Evolutionary conservation across 2,113 vertebrate species (phyloP).

Genomic region (Centropristis striata): DNA sequence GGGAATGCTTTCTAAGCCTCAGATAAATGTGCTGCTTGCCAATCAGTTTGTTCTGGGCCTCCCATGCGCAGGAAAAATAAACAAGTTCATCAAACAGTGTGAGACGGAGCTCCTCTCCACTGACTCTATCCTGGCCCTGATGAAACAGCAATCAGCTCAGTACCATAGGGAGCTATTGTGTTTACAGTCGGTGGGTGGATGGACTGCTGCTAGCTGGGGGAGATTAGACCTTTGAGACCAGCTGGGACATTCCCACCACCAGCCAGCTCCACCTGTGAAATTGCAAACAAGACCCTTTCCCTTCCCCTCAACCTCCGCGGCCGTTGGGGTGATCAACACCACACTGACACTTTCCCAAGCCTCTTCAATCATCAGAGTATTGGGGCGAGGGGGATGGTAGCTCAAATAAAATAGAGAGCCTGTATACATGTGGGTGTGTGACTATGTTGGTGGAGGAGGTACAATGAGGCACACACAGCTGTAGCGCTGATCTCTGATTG

Average conservation of each 20-base stretch:
- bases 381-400: background rate
- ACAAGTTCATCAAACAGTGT: constrained; percentile 75
- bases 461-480: constrained; percentile 62
- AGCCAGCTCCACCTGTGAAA: constrained; percentile 62
- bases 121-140: constrained; percentile 53
- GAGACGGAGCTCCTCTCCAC: constrained; percentile 59
- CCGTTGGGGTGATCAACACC: constrained; percentile 51
- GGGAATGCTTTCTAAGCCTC: constrained; percentile 53
- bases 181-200: constrained; percentile 70
- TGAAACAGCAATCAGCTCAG: constrained; percentile 70
- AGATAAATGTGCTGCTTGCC: constrained; percentile 63
- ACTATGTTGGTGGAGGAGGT: constrained; percentile 14
- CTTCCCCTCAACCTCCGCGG: constrained; percentile 26
- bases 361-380: constrained; percentile 27
- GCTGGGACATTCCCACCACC: constrained; percentile 62
- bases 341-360: constrained; percentile 61
- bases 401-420: constrained; percentile 5
- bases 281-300: constrained; percentile 61
- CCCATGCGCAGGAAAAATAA: constrained; percentile 63
- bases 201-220: constrained; percentile 53
- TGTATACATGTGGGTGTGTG: constrained; percentile 6
- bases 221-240: constrained; percentile 70
- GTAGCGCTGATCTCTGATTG: constrained; percentile 31
- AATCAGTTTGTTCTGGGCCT: constrained; percentile 66
- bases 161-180: constrained; percentile 69